Base-by-base conservation (phyloP, 1,140 invertebrate species). In the Ctenoplectra terminalis region DNA sequence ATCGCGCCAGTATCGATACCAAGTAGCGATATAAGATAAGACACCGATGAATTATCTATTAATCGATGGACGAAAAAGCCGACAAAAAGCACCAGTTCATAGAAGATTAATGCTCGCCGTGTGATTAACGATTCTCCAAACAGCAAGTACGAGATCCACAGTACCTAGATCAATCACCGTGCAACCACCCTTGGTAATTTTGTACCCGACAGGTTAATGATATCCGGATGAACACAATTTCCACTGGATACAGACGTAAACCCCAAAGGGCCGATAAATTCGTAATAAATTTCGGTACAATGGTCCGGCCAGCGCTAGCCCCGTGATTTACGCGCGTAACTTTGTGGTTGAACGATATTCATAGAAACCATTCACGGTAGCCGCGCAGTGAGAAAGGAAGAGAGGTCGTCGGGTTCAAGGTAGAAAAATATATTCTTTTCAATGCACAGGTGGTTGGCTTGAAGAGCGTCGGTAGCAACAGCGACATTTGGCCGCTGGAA, bases 401-500 rank as follows among this genome's bases (percentile, higher is more conserved):
- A 37, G 43, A 58, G 56, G 46, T 67, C 67, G 37, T 43, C 17
- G 50, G 11, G 54, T 82, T 81, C n/a, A 84, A 67, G 48, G 43
- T 29, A 26, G 31, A 73, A 70, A 64, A 40, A 58, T 73, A 58
- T 75, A 74, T 78, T 81, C 67, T 56, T 84, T n/a, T 40, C 56
- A 63, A 87, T 77, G 58, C 34, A 70, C 86, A 94, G 93, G 90
- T 93, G 92, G 86, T 92, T 90, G 90, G 92, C 86, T 84, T 92
- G 88, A 91, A 86, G 81, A 90, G 86, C 85, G 92, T 91, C 73
- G 87, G 88, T 81, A 91, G 94, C 91, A 95, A 94, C 91, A 95
- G 95, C 89, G 96, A 97, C 91, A 95, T 97, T 89, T 97, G 97
- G 97, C 96, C 96, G 52, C 92, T 97, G 92, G 96, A 97, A 86